Base-by-base conservation (phyloP, 1,140 invertebrate species). In the Cylas formicarius region DNA sequence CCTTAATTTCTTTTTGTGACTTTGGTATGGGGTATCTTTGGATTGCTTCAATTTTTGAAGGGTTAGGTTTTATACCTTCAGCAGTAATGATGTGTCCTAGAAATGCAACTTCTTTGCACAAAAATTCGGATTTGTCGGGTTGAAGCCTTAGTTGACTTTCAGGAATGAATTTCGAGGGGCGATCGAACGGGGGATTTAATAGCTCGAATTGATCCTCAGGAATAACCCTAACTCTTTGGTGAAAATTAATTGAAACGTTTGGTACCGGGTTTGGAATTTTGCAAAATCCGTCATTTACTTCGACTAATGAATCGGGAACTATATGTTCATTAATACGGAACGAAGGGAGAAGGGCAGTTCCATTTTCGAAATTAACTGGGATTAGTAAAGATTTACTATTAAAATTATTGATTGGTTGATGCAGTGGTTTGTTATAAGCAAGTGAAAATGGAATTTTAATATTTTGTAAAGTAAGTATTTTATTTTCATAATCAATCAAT, bases 151-250 rank as follows among this genome's bases (percentile, higher is more conserved):
- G n/a, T n/a, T n/a, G 24, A 34, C 57, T 56, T 50, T 61, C 55
- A 38, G 49, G 46, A 14, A 56, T 13, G n/a, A 44, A 52, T 40
- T 33, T 47, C 8, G 47, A 44, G 32, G 50, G 59, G 2, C n/a
- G n/a, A 0, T 68, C 68, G 45, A 68, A 70, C 1, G 67, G 38
- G 9, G 23, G 23, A 19, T 41, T 21, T 13, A 41, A 4, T 11
- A 41, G 8, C 7, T 32, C 26, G 16, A 41, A 32, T 16, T 28
- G 31, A 18, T 35, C 21, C 19, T 44, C 11, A 4, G 41, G 29
- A 10, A 44, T 44, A 3, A 44, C 41, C 18, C 28, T 34, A 8
- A 44, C n/a, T 24, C 41, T 22, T 44, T 44, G 22, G 18, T 44
- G 29, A 18, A 34, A 35, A 44, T 44, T 44, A 5, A 34, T 35